Percentiles rank a stretch among this genome's conserved stretches.
phyloP scores from a whole-genome alignment of 2,113 vertebrate species.

The Coturnix japonica region DNA sequence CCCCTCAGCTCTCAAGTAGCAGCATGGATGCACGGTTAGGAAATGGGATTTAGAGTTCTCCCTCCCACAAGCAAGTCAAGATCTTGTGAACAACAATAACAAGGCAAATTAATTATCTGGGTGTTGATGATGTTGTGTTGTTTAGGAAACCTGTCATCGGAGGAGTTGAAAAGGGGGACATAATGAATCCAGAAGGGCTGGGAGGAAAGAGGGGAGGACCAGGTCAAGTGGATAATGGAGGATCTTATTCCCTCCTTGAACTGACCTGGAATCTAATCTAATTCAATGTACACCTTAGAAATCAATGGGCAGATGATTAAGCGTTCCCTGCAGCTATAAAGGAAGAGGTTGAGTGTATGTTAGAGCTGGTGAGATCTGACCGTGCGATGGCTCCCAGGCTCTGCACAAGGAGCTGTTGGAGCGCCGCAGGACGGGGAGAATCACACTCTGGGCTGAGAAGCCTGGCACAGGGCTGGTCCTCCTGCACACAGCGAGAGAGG shows the following conservation, averaged over 20 bases:
- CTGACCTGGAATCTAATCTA: not conserved
- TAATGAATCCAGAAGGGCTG: not conserved
- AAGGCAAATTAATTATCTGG: not conserved
- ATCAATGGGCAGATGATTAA: not conserved
- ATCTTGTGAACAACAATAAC: not conserved
- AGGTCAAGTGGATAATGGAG: not conserved
- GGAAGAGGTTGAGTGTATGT: not conserved
- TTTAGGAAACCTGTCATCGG: not conserved
- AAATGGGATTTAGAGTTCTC: not conserved
- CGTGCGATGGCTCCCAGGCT: not conserved
- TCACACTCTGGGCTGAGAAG: accelerated
- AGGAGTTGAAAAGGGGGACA: not conserved
- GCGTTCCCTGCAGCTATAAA: not conserved
- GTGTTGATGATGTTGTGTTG: not conserved
- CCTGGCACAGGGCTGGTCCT: not conserved
- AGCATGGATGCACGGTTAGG: not conserved
- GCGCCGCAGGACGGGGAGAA: not conserved
- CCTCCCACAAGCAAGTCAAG: not conserved
- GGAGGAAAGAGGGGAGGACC: not conserved
- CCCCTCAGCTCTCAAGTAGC: not conserved
- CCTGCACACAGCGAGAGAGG: not conserved
- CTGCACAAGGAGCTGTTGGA: not conserved
- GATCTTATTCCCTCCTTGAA: not conserved
- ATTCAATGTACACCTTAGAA: not conserved
- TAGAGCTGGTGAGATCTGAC: not conserved